Evolutionary conservation across 2,113 vertebrate genomes (phyloP), one percentile per base, ranked within the genome.

Genomic region (Syngnathoides biaculeatus): DNA sequence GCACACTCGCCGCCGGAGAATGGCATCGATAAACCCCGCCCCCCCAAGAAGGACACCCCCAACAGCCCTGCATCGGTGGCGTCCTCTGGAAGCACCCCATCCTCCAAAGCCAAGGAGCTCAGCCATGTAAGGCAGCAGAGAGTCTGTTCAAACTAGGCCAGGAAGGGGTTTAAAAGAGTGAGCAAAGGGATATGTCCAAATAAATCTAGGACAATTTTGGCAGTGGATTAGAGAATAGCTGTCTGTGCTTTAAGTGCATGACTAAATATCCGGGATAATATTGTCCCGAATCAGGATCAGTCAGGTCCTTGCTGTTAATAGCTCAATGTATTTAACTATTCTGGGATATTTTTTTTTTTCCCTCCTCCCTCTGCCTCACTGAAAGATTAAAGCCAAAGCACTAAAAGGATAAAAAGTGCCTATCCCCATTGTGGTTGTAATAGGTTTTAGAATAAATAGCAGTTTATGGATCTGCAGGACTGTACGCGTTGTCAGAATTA

Each of bases 51-150:
- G 86, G 97, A 99, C 88, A 95, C 96, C 0, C 97, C 97, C 2
- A 95, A 96, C 85, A 99, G 97, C 81, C 97, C 97, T 0, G 96
- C 97, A 0, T 99, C 97, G 5, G 95, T 99, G 79, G 97, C 97
- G 5, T 99, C 97, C 24, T 99, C 97, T 43, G 98, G 97, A 82
- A 99, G 97, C 88, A 99, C 96, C 73, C 97, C 96, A 67, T 99
- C 97, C 71, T 98, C 97, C 77, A 98, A 98, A 91, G 95, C 95
- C 93, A 99, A 99, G 95, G 97, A 99, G 92, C 95, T 96, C 83
- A 94, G 94, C 90, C 97, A 97, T 93, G 97, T 98, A 94, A 95
- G 95, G 72, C 69, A 66, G 22, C 35, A 20, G 80, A 76, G 74
- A 76, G 79, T 68, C 75, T 27, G 1, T 67, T 55, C 74, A 73